Evolutionary conservation across 2,113 vertebrate species (phyloP), one percentile per base, ranked within the genome.

Genomic region (Romanogobio albipinnatus): DNA sequence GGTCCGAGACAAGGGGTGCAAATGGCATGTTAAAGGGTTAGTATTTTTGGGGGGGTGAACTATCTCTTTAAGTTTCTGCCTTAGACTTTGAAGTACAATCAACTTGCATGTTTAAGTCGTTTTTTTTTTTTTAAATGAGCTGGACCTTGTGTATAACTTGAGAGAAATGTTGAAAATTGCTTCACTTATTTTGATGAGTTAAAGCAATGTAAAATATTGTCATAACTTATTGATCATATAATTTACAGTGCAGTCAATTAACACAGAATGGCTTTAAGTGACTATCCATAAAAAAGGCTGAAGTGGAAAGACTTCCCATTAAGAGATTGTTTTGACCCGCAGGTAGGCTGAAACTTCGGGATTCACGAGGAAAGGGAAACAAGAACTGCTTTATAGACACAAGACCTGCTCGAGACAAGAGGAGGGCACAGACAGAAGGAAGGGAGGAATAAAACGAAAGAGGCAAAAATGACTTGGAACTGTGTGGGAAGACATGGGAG

Each of bases 401-500:
- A 79, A 83, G 82, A 83, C 66, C 83, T 59, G 87, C 91, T 91
- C 90, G 49, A 81, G 45, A 56, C 79, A 62, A 13, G 76, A 70
- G 78, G 76, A 83, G 70, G 61, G 80, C 80, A 36, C 74, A 83
- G 43, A 76, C 89, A 85, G 85, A 90, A 88, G 45, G 87, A 86
- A 89, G 88, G 87, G 86, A 87, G 79, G 89, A 85, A 89, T 88
- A 88, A 86, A 87, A 86, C 74, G 62, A 84, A 77, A 76, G 51
- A 87, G 83, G 88, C 49, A 89, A 88, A 89, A 89, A 90, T 87
- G 89, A 91, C 89, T 85, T 89, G 81, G 87, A 53, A 89, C 87
- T 88, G 90, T 88, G 93, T 91, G 90, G 90, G 89, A 90, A 91
- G 90, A 86, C 77, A 77, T 87, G 86, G 96, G 95, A 94, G 94